phyloP scores from a whole-genome alignment of 2,888 invertebrate species.

The Apotomis turbidana region DNA sequence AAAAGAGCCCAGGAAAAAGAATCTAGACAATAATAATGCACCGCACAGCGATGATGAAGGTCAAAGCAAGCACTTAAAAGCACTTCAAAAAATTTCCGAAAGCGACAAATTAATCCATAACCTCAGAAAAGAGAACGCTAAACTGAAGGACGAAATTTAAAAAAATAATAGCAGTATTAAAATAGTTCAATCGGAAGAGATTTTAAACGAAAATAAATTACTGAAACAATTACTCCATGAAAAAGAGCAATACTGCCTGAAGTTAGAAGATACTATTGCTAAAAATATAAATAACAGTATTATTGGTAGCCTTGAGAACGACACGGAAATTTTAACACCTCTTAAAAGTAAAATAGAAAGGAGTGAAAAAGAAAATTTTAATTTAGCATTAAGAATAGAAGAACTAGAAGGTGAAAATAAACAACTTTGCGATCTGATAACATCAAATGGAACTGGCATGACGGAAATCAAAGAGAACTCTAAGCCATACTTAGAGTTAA shows the following conservation, averaged over 20 bases:
- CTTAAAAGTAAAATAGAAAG: no score
- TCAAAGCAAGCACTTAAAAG: background rate
- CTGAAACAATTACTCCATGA: constrained; percentile 1
- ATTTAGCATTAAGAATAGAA: no score
- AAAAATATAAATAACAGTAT: no score
- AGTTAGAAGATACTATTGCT: background rate
- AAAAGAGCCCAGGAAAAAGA: background rate
- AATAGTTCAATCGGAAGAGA: background rate
- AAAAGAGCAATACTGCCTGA: background rate
- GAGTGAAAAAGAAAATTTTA: no score
- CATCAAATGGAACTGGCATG: no score
- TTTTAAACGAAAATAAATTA: constrained; percentile 5
- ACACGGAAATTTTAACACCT: no score
- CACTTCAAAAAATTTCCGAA: background rate
- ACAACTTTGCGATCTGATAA: no score
- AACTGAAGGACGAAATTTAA: background rate
- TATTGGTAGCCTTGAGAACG: no score
- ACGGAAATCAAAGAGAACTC: no score
- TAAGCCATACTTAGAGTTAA: no score
- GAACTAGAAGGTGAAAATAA: no score
- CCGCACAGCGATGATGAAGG: background rate
- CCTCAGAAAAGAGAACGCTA: background rate
- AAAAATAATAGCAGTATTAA: background rate
- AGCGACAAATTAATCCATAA: background rate
- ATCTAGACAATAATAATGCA: background rate